Conservation (phyloP, 2,113 vertebrate genomes). For the Choloepus hoffmanni region DNA sequence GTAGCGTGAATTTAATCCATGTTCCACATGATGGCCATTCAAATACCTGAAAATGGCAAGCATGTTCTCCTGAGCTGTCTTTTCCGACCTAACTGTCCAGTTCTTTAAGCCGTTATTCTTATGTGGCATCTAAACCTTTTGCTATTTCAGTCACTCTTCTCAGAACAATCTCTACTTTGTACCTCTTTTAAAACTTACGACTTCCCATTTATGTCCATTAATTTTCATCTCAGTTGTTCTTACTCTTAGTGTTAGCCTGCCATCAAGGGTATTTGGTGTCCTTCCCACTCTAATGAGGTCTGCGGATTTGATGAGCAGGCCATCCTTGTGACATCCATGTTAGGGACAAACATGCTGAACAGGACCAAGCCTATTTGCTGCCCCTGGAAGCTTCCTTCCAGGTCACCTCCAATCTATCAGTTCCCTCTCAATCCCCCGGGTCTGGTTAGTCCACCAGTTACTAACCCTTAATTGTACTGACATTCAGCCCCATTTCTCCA, state of each 20-base stretch:
- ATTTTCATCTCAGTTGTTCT: constrained; percentile 55
- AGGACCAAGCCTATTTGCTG: constrained; percentile 39
- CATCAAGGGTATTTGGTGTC: not conserved
- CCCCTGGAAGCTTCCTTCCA: constrained; percentile 19
- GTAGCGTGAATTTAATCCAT: constrained; percentile 13
- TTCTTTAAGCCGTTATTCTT: constrained; percentile 55
- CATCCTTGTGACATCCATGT: not conserved
- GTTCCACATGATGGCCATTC: not conserved
- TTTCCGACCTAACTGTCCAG: constrained; percentile 41
- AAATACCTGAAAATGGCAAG: constrained; percentile 8
- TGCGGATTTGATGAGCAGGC: not conserved
- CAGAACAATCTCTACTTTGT: constrained; percentile 47
- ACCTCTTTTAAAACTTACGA: constrained; percentile 46
- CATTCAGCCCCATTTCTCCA: constrained; percentile 1
- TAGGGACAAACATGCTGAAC: constrained; percentile 4
- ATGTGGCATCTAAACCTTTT: constrained; percentile 38
- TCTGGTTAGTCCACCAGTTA: not conserved
- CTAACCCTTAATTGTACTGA: not conserved
- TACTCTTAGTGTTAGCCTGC: constrained; percentile 31
- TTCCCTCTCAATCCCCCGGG: not conserved
- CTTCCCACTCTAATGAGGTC: constrained; percentile 31
- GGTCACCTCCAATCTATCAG: constrained; percentile 1
- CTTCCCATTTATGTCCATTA: constrained; percentile 35
- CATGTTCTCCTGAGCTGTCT: constrained; percentile 31
- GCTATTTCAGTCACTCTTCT: not conserved